phyloP scores from a whole-genome alignment of 2,888 invertebrate genomes.

The Odontocerum albicorne region DNA sequence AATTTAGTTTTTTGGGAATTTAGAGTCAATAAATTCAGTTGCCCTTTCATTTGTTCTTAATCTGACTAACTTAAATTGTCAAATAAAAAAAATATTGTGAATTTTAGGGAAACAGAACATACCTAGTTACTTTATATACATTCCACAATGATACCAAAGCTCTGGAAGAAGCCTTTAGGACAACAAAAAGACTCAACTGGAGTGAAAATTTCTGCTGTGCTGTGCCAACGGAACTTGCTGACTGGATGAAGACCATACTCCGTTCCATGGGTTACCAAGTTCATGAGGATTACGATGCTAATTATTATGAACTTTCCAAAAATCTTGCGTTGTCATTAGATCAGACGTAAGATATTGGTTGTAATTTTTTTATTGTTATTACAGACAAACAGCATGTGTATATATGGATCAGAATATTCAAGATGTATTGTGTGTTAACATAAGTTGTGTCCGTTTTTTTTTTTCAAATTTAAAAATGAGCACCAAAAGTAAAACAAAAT shows the following conservation, averaged over 20 bases:
- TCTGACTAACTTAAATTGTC: no score
- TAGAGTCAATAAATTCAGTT: neutral
- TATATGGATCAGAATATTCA: no score
- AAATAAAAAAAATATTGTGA: no score
- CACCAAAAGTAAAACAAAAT: no score
- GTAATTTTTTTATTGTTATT: constrained; percentile 2
- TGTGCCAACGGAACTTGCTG: constrained; percentile 37
- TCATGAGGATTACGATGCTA: constrained; percentile 25
- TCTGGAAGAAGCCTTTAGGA: constrained; percentile 32
- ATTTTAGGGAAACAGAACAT: constrained; percentile 16
- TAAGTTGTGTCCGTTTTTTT: no score
- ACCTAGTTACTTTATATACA: constrained; percentile 21
- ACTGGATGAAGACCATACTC: constrained; percentile 38
- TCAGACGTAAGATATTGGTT: constrained; percentile 29
- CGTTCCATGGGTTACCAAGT: constrained; percentile 32
- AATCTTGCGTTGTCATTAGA: no score
- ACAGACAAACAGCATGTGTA: neutral
- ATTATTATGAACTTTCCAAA: constrained; percentile 35
- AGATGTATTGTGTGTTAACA: no score
- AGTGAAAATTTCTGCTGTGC: constrained; percentile 37
- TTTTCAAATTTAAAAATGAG: no score
- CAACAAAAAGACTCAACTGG: constrained; percentile 41
- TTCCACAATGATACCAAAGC: constrained; percentile 16
- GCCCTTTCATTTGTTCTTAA: no score
- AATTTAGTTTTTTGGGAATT: no score